Evolutionary conservation across 2,888 invertebrate genomes (phyloP), one percentile per base, ranked within the genome.

Genomic region (Campoplex capitator): DNA sequence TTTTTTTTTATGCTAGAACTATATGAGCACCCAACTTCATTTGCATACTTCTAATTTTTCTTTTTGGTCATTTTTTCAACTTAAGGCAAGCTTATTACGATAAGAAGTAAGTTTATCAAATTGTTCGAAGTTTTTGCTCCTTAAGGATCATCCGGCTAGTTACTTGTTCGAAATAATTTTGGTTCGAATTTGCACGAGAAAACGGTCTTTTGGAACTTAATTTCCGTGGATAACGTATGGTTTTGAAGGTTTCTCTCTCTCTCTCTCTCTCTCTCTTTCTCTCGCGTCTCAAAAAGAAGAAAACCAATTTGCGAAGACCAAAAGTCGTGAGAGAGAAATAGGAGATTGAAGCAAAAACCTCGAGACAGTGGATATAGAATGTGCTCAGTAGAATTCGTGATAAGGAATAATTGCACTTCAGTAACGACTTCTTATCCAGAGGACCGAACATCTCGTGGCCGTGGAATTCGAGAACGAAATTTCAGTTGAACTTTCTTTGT

Each of bases 401-500:
- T 86, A 86, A 86, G 85, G 62, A 77, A 88, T 83, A 88, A 88
- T 83, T 87, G 86, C 84, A 88, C 76, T 86, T 79, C 84, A 74
- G 85, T 83, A 88, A 88, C 83, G 86, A 88, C 86, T 88, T 86
- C 80, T 88, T 86, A 88, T 88, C 88, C 85, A 73, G 54, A 35
- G 80, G 67, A 58, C 67, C 86, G 70, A 73, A 48, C n/a, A 84
- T 71, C 85, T 42, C 70, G 74, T 16, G 11, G 58, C 54, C 13
- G 68, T 68, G 70, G 79, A 85, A 78, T 83, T 75, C 68, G 68
- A 48, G 68, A 86, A 84, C 51, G 83, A 81, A 81, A 84, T 87
- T 88, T 35, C 80, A 75, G 67, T 74, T 13, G 71, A 74, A 74
- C 74, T 74, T 56, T 74, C 42, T 58, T 35, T 74, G 35, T 58